Conservation (phyloP, 2,888 invertebrate genomes). For the Cantharis rustica region DNA sequence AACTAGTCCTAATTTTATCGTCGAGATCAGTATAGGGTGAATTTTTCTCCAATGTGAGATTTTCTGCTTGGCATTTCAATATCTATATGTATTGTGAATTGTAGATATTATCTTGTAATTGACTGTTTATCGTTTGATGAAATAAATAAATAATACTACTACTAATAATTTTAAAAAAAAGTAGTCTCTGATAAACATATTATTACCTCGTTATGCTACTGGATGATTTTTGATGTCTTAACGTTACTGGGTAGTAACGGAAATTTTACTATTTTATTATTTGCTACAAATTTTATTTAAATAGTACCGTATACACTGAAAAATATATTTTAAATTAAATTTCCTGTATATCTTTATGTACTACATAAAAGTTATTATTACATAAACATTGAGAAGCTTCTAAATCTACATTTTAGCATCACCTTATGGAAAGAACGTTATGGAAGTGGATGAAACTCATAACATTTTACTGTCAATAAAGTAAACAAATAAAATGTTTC, state of each 20-base stretch:
- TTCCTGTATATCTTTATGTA: neutral
- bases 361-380: neutral
- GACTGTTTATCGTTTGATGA: no score
- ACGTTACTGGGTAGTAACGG: neutral
- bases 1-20: no score
- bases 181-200: no score
- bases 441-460: conserved; percentile 11
- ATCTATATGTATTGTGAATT: no score
- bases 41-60: no score
- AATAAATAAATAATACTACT: no score
- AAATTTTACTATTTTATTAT: neutral
- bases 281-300: neutral
- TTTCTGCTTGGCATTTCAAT: no score
- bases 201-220: neutral
- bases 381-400: neutral
- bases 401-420: conserved; percentile 14
- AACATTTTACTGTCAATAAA: conserved; percentile 19
- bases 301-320: neutral
- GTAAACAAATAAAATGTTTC: conserved; percentile 17
- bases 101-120: no score
- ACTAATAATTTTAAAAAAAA: no score
- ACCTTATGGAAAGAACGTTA: conserved; percentile 1
- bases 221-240: neutral
- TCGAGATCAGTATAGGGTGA: no score
- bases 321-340: neutral